phyloP scores from a whole-genome alignment of 2,797 vertebrate species.

The Myiotriccus ornatus region DNA sequence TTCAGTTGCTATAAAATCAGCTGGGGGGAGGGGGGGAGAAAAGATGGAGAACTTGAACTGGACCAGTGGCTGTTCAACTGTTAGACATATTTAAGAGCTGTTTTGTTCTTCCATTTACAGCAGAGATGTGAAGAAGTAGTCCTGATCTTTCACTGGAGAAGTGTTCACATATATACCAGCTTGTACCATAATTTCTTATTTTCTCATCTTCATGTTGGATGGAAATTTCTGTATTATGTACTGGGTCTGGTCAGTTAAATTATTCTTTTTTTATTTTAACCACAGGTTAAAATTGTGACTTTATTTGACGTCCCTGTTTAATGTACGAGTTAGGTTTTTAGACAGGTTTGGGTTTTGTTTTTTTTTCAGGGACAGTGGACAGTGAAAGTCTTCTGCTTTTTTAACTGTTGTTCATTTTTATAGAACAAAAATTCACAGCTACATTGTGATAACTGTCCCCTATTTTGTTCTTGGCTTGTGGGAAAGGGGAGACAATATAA shows the following conservation, averaged over 20 bases:
- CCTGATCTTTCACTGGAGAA: neutral
- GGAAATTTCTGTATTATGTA: neutral
- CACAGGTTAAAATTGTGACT: neutral
- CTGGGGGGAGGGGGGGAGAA: neutral
- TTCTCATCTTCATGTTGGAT: neutral
- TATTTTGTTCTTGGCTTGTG: slow-evolving; percentile 31
- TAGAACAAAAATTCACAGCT: neutral
- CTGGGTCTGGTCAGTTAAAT: neutral
- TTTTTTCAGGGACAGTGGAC: neutral
- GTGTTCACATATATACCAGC: neutral
- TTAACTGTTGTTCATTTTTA: neutral
- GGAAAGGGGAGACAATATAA: slow-evolving; percentile 15
- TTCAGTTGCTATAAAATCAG: neutral
- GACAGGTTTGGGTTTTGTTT: neutral
- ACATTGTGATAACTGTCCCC: slow-evolving; percentile 12
- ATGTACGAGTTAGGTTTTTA: neutral
- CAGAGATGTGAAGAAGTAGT: neutral
- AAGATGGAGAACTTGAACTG: neutral
- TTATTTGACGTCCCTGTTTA: neutral
- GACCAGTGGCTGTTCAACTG: neutral
- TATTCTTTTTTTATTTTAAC: neutral
- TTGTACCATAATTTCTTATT: neutral
- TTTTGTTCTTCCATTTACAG: neutral
- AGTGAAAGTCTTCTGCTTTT: neutral
- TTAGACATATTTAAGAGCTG: neutral